Evolutionary conservation across 1,140 invertebrate genomes (phyloP).

Genomic region (Armadillidium nasatum): DNA sequence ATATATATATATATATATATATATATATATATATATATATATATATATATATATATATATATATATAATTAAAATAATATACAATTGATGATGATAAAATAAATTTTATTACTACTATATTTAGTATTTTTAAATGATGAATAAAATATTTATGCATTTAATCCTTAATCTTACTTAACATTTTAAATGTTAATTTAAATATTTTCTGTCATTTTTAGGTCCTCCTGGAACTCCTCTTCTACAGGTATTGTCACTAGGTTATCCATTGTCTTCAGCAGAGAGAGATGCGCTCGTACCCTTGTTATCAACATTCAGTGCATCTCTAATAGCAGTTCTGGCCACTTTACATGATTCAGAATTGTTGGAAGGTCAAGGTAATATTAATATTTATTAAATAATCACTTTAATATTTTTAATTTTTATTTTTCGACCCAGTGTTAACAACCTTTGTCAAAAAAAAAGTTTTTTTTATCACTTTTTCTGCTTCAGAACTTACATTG

Average conservation of each 20-base stretch:
- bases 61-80: too few relatives aligned
- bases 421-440: too few relatives aligned
- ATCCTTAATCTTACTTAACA: neutral
- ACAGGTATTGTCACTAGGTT: constrained; percentile 64
- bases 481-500: too few relatives aligned
- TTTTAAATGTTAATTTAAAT: constrained; percentile 26
- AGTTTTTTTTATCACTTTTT: too few relatives aligned
- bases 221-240: constrained; percentile 58
- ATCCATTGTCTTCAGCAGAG: constrained; percentile 61
- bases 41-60: too few relatives aligned
- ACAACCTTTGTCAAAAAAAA: too few relatives aligned
- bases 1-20: too few relatives aligned
- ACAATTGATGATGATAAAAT: too few relatives aligned
- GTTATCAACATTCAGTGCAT: constrained; percentile 75
- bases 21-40: too few relatives aligned
- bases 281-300: constrained; percentile 69
- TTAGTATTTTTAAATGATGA: constrained; percentile 22
- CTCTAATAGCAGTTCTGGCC: constrained; percentile 74
- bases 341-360: constrained; percentile 88
- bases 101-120: too few relatives aligned
- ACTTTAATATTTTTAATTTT: too few relatives aligned
- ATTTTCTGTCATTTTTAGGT: constrained; percentile 40
- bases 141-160: constrained; percentile 20
- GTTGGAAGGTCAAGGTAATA: constrained; percentile 48
- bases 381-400: too few relatives aligned